A percentile compares a stretch with the other conserved stretches of the same genome.
Evolutionary conservation across 2,888 invertebrate species (phyloP).

Genomic region (Hirtodrosophila confusa): DNA sequence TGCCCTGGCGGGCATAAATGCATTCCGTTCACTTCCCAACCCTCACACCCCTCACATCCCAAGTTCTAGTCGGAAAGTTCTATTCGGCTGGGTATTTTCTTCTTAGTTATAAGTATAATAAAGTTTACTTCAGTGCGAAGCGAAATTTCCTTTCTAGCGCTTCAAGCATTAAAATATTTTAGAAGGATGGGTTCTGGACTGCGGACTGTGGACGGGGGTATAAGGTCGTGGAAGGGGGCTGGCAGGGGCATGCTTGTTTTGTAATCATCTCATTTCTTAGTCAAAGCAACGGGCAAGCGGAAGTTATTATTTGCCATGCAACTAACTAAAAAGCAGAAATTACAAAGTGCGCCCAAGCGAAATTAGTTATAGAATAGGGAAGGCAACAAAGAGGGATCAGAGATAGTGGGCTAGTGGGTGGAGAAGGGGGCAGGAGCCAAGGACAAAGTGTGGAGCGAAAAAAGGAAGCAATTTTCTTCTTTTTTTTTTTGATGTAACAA

Average conservation of each 20-base stretch:
- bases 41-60: slow-evolving; percentile 4
- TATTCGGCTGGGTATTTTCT: slow-evolving; percentile 28
- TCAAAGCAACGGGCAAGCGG: slow-evolving; percentile 64
- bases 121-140: slow-evolving; percentile 40
- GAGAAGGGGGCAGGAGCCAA: not conserved
- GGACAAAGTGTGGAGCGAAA: not conserved
- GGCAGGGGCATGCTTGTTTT: slow-evolving; percentile 37
- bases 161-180: slow-evolving; percentile 42
- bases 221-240: not conserved
- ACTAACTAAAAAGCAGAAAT: slow-evolving; percentile 49
- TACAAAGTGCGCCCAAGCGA: slow-evolving; percentile 40
- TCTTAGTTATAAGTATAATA: slow-evolving; percentile 35
- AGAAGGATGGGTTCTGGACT: too few species aligned
- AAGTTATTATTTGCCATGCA: slow-evolving; percentile 74
- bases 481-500: slow-evolving; percentile 36
- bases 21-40: not conserved
- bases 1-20: slow-evolving; percentile 38
- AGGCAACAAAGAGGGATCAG: slow-evolving; percentile 14
- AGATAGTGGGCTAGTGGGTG: not conserved
- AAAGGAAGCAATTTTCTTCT: slow-evolving; percentile 14
- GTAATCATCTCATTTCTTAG: slow-evolving; percentile 70
- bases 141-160: slow-evolving; percentile 34
- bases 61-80: slow-evolving; percentile 32
- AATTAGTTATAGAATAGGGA: slow-evolving; percentile 40
- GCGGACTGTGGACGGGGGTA: not conserved